These are phyloP conservation scores for Lottia gigantea DNA, from an alignment of 2,888 invertebrate species.

Conservation along the genomic window DNA sequence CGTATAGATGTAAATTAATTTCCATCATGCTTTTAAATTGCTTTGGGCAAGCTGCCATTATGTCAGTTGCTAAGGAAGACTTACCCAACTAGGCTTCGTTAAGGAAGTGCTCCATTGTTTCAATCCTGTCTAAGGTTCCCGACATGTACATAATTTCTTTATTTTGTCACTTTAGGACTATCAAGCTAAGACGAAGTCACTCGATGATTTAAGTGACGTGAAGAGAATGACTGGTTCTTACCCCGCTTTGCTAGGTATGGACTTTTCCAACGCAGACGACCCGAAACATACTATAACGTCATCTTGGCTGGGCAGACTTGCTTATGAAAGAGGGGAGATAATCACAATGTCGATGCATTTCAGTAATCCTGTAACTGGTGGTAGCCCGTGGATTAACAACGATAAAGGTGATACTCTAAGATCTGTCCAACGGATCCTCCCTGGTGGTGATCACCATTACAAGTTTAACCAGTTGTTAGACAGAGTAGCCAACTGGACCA, in stretches of 20 bases:
- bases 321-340: constrained; percentile 25
- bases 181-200: constrained; percentile 16
- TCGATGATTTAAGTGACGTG: constrained; percentile 32
- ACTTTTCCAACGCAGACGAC: constrained; percentile 21
- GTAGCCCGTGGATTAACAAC: constrained; percentile 20
- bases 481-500: constrained; percentile 25
- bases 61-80: too few species aligned
- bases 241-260: constrained; percentile 32
- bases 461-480: constrained; percentile 25
- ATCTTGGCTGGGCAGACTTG: constrained; percentile 24
- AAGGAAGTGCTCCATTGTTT: too few species aligned
- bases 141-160: too few species aligned
- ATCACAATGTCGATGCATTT: constrained; percentile 30
- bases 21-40: too few species aligned
- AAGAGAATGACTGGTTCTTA: constrained; percentile 32
- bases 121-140: too few species aligned
- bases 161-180: constrained; percentile 9
- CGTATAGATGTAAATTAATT: too few species aligned
- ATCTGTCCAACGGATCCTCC: constrained; percentile 24
- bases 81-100: too few species aligned
- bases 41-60: too few species aligned
- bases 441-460: constrained; percentile 26
- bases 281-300: constrained; percentile 4
- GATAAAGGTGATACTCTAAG: constrained; percentile 25
- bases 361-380: constrained; percentile 31